Evolutionary conservation across 64 coral and sea anemone genomes (phyloP), one percentile per base, ranked within the genome.

Genomic region (Pachyseris speciosa): DNA sequence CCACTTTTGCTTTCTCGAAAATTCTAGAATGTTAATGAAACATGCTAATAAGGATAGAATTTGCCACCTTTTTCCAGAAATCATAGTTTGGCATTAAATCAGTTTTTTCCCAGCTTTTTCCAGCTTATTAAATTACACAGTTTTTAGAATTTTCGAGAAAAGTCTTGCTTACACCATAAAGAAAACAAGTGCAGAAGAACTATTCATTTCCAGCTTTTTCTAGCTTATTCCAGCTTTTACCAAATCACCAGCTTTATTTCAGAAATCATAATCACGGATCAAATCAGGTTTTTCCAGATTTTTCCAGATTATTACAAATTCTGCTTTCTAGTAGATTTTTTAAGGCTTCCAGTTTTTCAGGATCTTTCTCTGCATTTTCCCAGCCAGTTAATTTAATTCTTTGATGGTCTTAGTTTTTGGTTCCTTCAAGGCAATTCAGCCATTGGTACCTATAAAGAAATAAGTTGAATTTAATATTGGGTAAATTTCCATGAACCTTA

Each of bases 11-110:
- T 78, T 78, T 78, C 74, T 78, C 28, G 74, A 78, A 78, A 31
- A 51, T 57, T 55, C 74, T 55, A 78, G 74, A 57, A 78, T 78
- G 74, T 78, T 78, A 78, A 78, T 78, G 74, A 78, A 78, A 78
- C 74, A 78, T 78, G 74, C 74, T 78, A 78, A 78, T 57, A 19
- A 78, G 74, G 74, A 0, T 20, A 37, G 48, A 78, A 78, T 32
- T 28, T 78, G 47, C 27, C 28, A 52, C 11, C 51, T 47, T 47
- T 47, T 47, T 47, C 44, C 44, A 47, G 44, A 47, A 47, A 47
- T 47, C 44, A 47, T 47, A 6, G 44, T 47, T 55, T 55, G 51
- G 51, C 51, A 55, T 55, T 9, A 55, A 55, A 55, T 55, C 51
- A 55, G 51, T 55, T 55, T 55, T 55, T 55, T 55, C 16, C 51